A percentile compares a stretch with the other conserved stretches of the same genome.
These are phyloP conservation scores for Xestia c-nigrum DNA, from an alignment of 2,888 invertebrate species.

Conservation along the genomic window DNA sequence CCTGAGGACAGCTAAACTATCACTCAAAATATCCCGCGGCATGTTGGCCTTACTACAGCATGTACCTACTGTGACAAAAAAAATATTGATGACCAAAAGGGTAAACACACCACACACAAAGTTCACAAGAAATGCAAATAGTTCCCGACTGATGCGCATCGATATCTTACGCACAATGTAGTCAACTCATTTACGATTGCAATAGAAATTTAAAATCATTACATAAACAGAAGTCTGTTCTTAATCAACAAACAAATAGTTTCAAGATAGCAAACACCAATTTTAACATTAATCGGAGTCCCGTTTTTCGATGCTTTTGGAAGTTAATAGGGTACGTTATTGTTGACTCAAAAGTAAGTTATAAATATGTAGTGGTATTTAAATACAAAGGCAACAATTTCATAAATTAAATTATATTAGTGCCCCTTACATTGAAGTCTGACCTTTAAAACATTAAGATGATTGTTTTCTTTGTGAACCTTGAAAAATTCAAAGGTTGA, in stretches of 20 bases:
- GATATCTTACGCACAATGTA: slow-evolving; percentile 13
- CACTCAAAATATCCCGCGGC: slow-evolving; percentile 93
- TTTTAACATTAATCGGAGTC: background rate
- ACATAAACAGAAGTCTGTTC: slow-evolving; percentile 26
- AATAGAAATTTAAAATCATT: slow-evolving; percentile 7
- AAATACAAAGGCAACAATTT: slow-evolving; percentile 10
- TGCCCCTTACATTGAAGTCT: slow-evolving; percentile 33
- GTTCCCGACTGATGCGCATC: background rate
- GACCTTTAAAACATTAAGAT: slow-evolving; percentile 51
- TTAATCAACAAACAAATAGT: slow-evolving; percentile 41
- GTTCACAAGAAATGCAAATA: background rate
- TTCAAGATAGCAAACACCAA: slow-evolving; percentile 16
- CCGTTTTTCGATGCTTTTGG: background rate
- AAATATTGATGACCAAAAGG: slow-evolving; percentile 31
- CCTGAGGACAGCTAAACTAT: slow-evolving; percentile 92
- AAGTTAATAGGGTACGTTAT: background rate
- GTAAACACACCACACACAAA: slow-evolving; percentile 21
- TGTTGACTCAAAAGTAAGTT: slow-evolving; percentile 3
- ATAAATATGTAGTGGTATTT: slow-evolving; percentile 1
- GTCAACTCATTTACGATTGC: slow-evolving; percentile 14
- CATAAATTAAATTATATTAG: slow-evolving; percentile 54
- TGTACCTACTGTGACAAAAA: slow-evolving; percentile 64
- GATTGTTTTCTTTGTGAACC: slow-evolving; percentile 28
- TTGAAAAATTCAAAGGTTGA: background rate
- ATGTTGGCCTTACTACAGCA: slow-evolving; percentile 78